Evolutionary conservation across 2,888 invertebrate genomes (phyloP).

Genomic region (Lycia hirtaria): DNA sequence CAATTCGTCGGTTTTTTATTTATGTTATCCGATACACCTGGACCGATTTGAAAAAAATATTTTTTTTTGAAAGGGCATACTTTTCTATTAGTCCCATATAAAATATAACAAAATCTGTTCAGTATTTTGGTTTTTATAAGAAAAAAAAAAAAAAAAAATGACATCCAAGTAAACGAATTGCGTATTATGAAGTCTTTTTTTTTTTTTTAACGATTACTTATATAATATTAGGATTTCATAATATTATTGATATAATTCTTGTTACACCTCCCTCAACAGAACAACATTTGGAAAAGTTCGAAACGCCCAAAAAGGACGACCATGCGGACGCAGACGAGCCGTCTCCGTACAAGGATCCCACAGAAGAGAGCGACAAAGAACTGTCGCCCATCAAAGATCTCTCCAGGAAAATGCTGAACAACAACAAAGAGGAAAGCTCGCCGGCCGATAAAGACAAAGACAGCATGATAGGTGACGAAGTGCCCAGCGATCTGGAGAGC

Average conservation of each 20-base stretch:
- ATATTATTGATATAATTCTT: neutral
- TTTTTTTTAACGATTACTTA: no score
- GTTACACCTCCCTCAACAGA: conserved; percentile 35
- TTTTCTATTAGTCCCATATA: no score
- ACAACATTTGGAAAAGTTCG: conserved; percentile 60
- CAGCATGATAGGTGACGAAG: conserved; percentile 87
- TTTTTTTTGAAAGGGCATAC: no score
- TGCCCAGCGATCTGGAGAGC: conserved; percentile 93
- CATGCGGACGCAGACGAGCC: conserved; percentile 53
- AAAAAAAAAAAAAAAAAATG: no score
- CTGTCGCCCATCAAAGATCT: conserved; percentile 49
- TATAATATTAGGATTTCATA: no score
- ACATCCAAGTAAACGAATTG: no score
- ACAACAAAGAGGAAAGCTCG: conserved; percentile 79
- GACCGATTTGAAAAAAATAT: no score
- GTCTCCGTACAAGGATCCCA: conserved; percentile 58
- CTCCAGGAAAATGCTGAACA: conserved; percentile 62
- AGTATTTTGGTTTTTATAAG: no score
- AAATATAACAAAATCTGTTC: no score
- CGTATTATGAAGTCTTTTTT: no score
- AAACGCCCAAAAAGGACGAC: conserved; percentile 67
- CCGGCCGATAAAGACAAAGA: conserved; percentile 85
- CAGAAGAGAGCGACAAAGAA: conserved; percentile 64
- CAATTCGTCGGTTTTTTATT: no score
- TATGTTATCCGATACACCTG: no score